Evolutionary conservation across 2,113 vertebrate species (phyloP), one percentile per base, ranked within the genome.

Genomic region (Colinus virginianus): DNA sequence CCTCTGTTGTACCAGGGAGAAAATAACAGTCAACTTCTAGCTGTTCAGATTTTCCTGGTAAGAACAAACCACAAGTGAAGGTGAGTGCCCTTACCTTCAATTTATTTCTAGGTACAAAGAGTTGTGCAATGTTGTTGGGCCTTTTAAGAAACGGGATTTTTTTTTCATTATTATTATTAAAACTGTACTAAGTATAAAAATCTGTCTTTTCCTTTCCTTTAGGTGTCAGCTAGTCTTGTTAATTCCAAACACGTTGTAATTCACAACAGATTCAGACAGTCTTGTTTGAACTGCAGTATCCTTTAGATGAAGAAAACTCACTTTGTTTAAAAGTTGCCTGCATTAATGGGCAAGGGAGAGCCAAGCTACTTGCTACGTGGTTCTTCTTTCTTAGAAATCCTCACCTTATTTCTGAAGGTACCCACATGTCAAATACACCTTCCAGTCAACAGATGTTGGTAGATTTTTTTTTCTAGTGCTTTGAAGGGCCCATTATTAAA

Each of bases 221-320:
- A 76, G 49, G 11, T 11, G 20, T 78, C 74, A 77, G 49, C 59
- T 87, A 78, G 23, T 82, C 74, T 84, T 81, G 55, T 77, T 87
- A 69, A 94, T 87, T 90, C 89, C 81, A 83, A 89, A 83, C 71
- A n/a, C 59, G 32, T n/a, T n/a, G 70, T 72, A 76, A 92, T 84
- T 92, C 72, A 59, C 84, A 84, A 75, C 51, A 46, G 77, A 68
- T 67, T 74, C 62, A 67, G 83, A 32, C 26, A 30, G 55, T 8
- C 67, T 74, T 82, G 55, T 90, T 91, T 88, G 92, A 93, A 40
- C 58, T 76, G 0, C 36, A 74, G 12, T 58, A 34, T 40, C 71
- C 92, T 87, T 38, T 36, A 64, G 71, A 78, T 79, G 16, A 78
- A 79, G 71, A 38, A 74, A 70, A 48, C 45, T 12, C 43, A 22